These are phyloP conservation scores for Panthera leo DNA, from an alignment of 2,113 vertebrate genomes.

Conservation along the genomic window DNA sequence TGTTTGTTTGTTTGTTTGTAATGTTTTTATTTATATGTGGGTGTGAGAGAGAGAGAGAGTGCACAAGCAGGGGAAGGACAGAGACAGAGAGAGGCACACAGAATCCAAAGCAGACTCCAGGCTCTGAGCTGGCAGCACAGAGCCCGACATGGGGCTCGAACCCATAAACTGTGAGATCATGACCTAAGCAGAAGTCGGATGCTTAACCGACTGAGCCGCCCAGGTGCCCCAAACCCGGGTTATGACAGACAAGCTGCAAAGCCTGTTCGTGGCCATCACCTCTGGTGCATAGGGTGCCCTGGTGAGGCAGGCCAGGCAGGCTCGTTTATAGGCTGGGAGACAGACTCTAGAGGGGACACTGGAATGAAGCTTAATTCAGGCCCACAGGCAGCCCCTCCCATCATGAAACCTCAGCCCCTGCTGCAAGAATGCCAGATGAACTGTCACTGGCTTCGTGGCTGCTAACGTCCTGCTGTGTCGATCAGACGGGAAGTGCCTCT, in stretches of 20 bases:
- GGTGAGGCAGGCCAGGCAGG: background rate
- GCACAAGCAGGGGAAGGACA: too few species aligned
- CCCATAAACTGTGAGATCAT: too few species aligned
- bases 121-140: too few species aligned
- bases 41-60: too few species aligned
- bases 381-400: background rate
- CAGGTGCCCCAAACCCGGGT: too few species aligned
- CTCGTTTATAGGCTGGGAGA: background rate
- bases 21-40: too few species aligned
- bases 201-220: too few species aligned
- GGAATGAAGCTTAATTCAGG: background rate
- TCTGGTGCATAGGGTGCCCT: background rate
- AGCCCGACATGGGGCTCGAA: too few species aligned
- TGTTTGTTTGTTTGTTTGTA: too few species aligned
- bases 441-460: background rate
- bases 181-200: too few species aligned
- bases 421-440: fast-evolving
- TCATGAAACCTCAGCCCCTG: fast-evolving
- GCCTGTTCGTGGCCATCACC: background rate
- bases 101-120: too few species aligned
- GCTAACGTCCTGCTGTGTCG: background rate
- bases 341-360: background rate
- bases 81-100: too few species aligned
- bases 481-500: background rate
- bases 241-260: background rate